Conservation (phyloP, 2,113 vertebrate genomes). For the Tychaedon coryphoeus region DNA sequence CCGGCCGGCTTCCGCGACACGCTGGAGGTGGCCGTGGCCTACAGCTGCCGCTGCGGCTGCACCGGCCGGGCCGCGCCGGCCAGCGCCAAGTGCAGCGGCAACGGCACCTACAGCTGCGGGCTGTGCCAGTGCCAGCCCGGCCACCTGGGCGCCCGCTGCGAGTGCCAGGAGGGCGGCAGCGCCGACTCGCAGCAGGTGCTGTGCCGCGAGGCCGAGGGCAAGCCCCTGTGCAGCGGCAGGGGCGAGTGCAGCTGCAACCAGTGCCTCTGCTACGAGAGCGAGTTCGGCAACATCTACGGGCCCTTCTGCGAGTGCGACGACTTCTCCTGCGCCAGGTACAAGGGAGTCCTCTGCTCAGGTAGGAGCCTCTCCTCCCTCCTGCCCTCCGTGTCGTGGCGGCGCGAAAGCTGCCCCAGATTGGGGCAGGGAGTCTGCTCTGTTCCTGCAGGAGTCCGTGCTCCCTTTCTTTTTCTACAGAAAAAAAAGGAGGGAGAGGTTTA, state of each 20-base stretch:
- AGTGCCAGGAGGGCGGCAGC: slow-evolving; percentile 88
- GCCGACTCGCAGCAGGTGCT: slow-evolving; percentile 74
- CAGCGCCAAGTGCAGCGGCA: slow-evolving; percentile 85
- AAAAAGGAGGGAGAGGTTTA: background rate
- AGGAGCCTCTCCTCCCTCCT: background rate
- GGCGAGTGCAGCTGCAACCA: slow-evolving; percentile 96
- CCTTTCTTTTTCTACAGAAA: background rate
- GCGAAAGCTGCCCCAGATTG: rapidly evolving
- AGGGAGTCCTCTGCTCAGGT: slow-evolving; percentile 96
- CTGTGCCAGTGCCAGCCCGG: slow-evolving; percentile 84
- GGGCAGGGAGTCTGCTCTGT: background rate
- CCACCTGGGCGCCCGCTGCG: slow-evolving; percentile 87
- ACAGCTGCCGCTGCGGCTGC: slow-evolving; percentile 87
- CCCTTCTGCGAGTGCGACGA: slow-evolving; percentile 95
- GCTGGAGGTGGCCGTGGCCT: slow-evolving; percentile 82
- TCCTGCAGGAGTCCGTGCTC: background rate
- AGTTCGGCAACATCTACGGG: slow-evolving; percentile 96
- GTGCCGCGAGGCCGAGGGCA: slow-evolving; percentile 89
- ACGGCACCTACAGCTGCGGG: slow-evolving; percentile 86
- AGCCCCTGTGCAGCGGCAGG: slow-evolving; percentile 90
- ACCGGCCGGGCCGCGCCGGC: slow-evolving; percentile 46
- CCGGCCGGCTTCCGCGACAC: slow-evolving; percentile 93
- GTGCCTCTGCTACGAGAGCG: slow-evolving; percentile 92
- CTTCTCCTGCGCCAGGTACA: slow-evolving; percentile 95
- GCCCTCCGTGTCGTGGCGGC: rapidly evolving